Conservation (phyloP, 2,888 invertebrate genomes). For the Drosophila mettleri region DNA sequence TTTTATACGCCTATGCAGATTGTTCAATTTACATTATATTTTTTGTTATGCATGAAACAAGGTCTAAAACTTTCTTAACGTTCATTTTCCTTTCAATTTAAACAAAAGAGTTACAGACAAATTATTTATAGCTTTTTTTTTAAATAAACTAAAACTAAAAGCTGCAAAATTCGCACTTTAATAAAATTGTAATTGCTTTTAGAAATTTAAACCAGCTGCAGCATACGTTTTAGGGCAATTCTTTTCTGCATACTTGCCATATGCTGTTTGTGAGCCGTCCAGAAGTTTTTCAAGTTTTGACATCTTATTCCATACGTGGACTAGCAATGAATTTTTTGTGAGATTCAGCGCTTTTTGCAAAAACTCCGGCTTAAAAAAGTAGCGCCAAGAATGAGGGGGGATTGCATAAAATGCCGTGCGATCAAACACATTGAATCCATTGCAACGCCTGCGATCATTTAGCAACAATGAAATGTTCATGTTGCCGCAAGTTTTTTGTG, state of each 20-base stretch:
- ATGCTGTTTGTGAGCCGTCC: slow-evolving; percentile 80
- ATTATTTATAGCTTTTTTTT: too few species aligned
- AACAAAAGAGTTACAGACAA: too few species aligned
- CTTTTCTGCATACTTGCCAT: slow-evolving; percentile 79
- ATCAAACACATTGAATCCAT: slow-evolving; percentile 88
- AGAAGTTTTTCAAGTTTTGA: slow-evolving; percentile 68
- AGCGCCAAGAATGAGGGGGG: slow-evolving; percentile 87
- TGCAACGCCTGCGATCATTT: slow-evolving; percentile 85
- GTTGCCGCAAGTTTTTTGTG: slow-evolving; percentile 86
- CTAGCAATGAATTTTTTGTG: slow-evolving; percentile 73
- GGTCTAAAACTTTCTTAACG: too few species aligned
- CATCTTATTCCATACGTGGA: slow-evolving; percentile 83
- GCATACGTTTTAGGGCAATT: slow-evolving; percentile 82
- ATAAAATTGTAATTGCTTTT: background rate
- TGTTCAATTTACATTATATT: too few species aligned
- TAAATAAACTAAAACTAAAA: too few species aligned
- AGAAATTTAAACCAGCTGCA: slow-evolving; percentile 78
- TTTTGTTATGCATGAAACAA: too few species aligned
- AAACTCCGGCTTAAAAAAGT: slow-evolving; percentile 87
- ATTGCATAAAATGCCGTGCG: slow-evolving; percentile 89
- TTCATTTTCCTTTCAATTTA: too few species aligned
- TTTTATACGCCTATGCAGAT: too few species aligned
- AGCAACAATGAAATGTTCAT: slow-evolving; percentile 86
- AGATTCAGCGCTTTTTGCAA: slow-evolving; percentile 81
- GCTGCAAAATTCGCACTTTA: background rate